A percentile compares a stretch with the other conserved stretches of the same genome.
phyloP scores from a whole-genome alignment of 2,113 vertebrate genomes.

The human (Homo sapiens) region GRCh38 chr13:20731501-20732000 shows the following conservation, averaged over 20 bases:
- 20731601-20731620: not conserved
- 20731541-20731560: not conserved
- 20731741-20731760: not conserved
- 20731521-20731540: not conserved
- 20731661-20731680: not conserved
- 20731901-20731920: constrained; percentile 95
- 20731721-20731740: not conserved
- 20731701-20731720: not conserved
- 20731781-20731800: not conserved
- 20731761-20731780: not conserved
- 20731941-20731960: constrained; percentile 90
- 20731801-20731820: not conserved
- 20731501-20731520: not conserved
- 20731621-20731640: not conserved
- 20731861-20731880: constrained; percentile 90
- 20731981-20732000: constrained; percentile 97
- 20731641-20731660: not conserved
- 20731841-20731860: constrained; percentile 96
- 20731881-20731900: constrained; percentile 92
- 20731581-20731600: not conserved
- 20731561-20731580: not conserved
- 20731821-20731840: constrained; percentile 74
- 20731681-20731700: not conserved
- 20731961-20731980: constrained; percentile 83
- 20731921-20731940: constrained; percentile 95